Base-by-base conservation (phyloP, 1,140 invertebrate genomes). In the Sycobia sp. region DNA sequence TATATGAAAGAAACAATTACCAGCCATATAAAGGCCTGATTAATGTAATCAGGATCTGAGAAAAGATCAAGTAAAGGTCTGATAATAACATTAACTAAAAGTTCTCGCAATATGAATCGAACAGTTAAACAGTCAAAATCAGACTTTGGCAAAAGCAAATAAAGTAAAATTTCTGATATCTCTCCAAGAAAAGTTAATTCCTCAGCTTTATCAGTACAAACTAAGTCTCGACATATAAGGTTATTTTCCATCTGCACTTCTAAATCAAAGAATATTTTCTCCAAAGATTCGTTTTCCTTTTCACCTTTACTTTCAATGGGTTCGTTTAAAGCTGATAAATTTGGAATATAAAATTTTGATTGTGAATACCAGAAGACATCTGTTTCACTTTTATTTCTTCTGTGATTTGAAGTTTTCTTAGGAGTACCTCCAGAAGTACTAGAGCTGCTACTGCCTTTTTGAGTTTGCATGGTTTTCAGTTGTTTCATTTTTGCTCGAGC, bases 41-140 rank as follows among this genome's bases (percentile, higher is more conserved):
- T 97, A 67, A 98, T 90, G 78, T 94, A 96, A 85, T 97, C 94
- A 59, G 96, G 95, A 83, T 97, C 94, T 27, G 93, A 93, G 49
- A 97, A 80, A 69, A 93, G 82, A 75, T 91, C 84, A 39, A 97
- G 84, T 4, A 94, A 78, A 5, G 94, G 93, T 66, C 88, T 82
- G 60, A 97, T 87, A 43, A 97, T 86, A 67, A 87, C 85, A 71
- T 91, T 89, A 20, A 91, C 87, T 69, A 96, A 84, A 43, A 97
- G 85, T 77, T 96, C 93, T 74, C 93, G 85, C 34, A 93, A 80
- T 53, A 95, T 84, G 71, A 88, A 86, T 68, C 91, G 85, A 43
- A 94, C 84, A 27, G 92, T 86, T 71, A 91, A 86, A 78, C 92
- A 95, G 64, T 90, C 87, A 79, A 95, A 96, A 75, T 94, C 92